Evolutionary conservation across 92 coral and sea anemone species (phyloP).

Genomic region (Porites lobata): DNA sequence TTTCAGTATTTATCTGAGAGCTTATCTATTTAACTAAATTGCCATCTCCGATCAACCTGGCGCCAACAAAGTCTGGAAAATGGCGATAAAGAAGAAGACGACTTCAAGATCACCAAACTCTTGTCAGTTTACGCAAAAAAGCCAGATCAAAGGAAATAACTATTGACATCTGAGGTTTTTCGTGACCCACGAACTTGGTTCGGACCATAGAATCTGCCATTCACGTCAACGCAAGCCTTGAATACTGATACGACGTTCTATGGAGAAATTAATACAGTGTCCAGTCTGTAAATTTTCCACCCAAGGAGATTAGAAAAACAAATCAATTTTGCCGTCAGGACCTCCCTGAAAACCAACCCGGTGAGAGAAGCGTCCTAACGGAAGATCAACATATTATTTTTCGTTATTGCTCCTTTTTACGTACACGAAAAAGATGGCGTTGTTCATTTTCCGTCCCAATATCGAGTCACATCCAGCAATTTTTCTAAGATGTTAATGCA

Average conservation of each 20-base stretch:
- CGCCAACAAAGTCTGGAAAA: slow-evolving; percentile 27
- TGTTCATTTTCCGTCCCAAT: no score
- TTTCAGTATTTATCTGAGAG: slow-evolving; percentile 20
- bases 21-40: slow-evolving; percentile 16
- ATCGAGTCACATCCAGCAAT: no score
- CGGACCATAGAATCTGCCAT: neutral
- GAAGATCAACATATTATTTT: no score
- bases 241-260: neutral
- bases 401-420: no score
- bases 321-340: no score
- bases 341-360: no score
- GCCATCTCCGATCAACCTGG: slow-evolving; percentile 18
- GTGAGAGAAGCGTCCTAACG: no score
- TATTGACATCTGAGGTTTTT: neutral
- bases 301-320: no score
- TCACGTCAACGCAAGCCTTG: neutral
- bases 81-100: neutral
- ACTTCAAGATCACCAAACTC: neutral
- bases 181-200: neutral
- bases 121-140: neutral
- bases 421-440: no score
- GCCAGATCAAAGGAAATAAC: neutral
- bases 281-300: no score
- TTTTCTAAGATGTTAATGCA: no score
- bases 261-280: neutral